phyloP scores from a whole-genome alignment of 2,797 vertebrate species.

The Prunella strophiata region DNA sequence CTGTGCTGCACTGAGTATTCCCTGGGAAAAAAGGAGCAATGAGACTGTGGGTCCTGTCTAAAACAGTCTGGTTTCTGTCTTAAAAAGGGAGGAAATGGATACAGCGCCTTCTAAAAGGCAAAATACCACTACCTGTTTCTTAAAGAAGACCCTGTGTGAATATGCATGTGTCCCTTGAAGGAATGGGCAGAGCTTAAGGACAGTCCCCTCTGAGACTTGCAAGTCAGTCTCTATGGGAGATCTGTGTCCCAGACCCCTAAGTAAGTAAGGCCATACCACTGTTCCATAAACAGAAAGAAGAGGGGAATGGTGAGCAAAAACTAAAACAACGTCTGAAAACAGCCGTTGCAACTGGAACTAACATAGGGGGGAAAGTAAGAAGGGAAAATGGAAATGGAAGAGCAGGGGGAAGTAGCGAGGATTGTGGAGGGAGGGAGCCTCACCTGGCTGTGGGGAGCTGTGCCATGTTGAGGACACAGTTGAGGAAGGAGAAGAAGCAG shows the following conservation, averaged over 20 bases:
- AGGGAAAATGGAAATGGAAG: no score
- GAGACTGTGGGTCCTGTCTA: neutral
- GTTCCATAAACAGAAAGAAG: neutral
- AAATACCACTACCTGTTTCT: neutral
- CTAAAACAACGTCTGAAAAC: neutral
- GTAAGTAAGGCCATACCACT: neutral
- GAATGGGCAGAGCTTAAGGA: neutral
- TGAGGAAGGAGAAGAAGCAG: no score
- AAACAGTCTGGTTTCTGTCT: neutral
- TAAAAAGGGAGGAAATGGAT: neutral
- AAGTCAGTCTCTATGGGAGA: neutral
- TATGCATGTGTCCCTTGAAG: neutral
- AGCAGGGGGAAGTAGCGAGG: no score
- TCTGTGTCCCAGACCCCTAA: neutral
- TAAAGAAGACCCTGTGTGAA: neutral
- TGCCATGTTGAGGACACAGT: no score
- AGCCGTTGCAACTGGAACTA: no score
- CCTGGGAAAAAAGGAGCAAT: no score
- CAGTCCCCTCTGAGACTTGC: no score
- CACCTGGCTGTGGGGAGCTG: no score
- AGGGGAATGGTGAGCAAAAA: neutral
- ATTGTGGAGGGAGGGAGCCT: no score
- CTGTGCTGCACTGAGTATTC: neutral
- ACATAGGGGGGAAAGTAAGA: no score
- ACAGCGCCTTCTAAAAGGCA: neutral